Evolutionary conservation across 2,113 vertebrate genomes (phyloP).

Genomic region (Brienomyrus longianalis): DNA sequence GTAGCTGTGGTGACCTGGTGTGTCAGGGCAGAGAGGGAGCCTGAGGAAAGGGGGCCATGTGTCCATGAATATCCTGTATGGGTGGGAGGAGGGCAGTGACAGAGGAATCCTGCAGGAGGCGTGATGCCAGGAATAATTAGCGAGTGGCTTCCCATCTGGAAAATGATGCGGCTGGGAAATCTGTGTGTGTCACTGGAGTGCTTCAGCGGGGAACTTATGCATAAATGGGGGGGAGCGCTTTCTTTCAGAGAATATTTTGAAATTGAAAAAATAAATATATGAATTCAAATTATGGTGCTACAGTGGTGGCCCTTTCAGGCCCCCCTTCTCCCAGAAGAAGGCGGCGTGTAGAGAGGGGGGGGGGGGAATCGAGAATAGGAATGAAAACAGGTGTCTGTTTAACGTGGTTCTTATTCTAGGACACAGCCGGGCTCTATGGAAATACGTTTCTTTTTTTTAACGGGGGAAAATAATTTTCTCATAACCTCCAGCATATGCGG

Average conservation of each 20-base stretch:
- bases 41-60: background rate
- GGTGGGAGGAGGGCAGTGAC: background rate
- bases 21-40: background rate
- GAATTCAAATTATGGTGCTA: background rate
- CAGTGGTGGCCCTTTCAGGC: background rate
- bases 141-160: conserved; percentile 56
- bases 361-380: conserved; percentile 44
- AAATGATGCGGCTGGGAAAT: conserved; percentile 22
- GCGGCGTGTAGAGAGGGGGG: conserved; percentile 17
- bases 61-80: background rate
- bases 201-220: background rate
- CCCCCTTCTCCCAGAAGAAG: background rate
- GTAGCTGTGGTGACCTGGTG: background rate
- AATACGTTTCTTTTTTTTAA: conserved; percentile 43
- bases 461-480: conserved; percentile 22
- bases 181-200: background rate
- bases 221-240: background rate
- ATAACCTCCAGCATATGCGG: conserved; percentile 29
- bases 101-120: conserved; percentile 31
- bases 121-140: conserved; percentile 58
- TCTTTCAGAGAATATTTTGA: background rate
- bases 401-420: conserved; percentile 51
- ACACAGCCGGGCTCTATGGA: conserved; percentile 57
- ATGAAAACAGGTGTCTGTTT: conserved; percentile 57
- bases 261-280: conserved; percentile 3